Base-by-base conservation (phyloP, 1,140 invertebrate genomes). In the Coenobita brevimanus region DNA sequence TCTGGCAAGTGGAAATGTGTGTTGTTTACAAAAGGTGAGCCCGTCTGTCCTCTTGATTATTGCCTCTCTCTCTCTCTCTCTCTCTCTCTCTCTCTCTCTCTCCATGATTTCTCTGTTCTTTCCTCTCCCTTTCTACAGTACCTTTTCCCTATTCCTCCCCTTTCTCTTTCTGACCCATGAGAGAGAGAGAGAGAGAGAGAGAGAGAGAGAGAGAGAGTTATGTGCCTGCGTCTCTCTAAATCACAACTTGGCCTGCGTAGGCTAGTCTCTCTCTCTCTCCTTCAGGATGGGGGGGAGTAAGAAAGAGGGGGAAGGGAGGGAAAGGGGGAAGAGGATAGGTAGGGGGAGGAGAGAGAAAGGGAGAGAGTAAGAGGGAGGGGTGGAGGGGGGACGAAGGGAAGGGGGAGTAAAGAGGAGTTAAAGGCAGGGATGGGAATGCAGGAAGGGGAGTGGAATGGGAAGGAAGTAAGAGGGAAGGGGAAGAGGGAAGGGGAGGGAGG, bases 51-150 rank as follows among this genome's bases (percentile, higher is more conserved):
- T 54, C 75, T 78, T n/a, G n/a, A n/a, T n/a, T n/a, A n/a, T n/a
- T n/a, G n/a, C n/a, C n/a, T n/a, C 71, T 21, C 71, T 41, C 71
- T 41, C 71, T 41, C 71, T 41, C 71, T 75, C 36, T 41, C 71
- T 78, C 75, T 78, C 43, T 54, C 75, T 78, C 67, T 76, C 38
- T 76, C 73, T 76, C 73, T 50, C 73, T 36, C 38, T 17, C 21
- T 17, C 6, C 36, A 21, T 30, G 4, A 2, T 38, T 36, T 71
- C 21, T 21, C 60, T 62, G 21, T 62, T 21, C 6, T 21, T 0
- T 21, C n/a, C 60, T 21, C 8, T 54, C 21, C 21, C 50, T 54
- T 21, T 8, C 21, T 8, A 10, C 21, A 10, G 50, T 54, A 4
- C 10, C 30, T 4, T 13, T 27, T 4, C 4, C 0, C 60, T 3